Conservation (phyloP, 2,113 vertebrate genomes). For the Brachionichthys hirsutus region DNA sequence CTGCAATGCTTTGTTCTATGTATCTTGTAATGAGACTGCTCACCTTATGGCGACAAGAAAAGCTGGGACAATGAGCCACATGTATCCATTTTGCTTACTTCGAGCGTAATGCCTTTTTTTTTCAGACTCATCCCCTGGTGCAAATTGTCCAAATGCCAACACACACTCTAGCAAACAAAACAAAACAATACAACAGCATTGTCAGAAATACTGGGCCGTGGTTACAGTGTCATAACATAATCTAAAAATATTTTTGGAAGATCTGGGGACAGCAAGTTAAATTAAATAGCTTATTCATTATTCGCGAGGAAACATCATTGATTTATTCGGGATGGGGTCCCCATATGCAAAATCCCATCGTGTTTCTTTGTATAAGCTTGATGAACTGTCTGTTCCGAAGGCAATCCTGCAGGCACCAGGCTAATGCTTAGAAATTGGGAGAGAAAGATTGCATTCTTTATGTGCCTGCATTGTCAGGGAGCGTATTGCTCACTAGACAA, state of each 20-base stretch:
- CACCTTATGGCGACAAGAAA: too few relatives aligned
- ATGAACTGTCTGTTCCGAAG: slow-evolving; percentile 13
- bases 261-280: slow-evolving; percentile 4
- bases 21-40: too few relatives aligned
- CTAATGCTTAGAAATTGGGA: slow-evolving; percentile 18
- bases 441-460: slow-evolving; percentile 16
- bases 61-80: too few relatives aligned
- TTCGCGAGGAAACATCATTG: slow-evolving; percentile 9
- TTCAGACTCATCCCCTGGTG: slow-evolving; percentile 11
- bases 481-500: background rate
- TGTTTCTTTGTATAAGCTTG: background rate
- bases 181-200: slow-evolving; percentile 30
- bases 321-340: slow-evolving; percentile 4
- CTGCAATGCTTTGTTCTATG: too few relatives aligned
- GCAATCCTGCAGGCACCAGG: slow-evolving; percentile 1
- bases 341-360: background rate
- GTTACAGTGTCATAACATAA: background rate
- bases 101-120: background rate
- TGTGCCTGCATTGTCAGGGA: slow-evolving; percentile 10
- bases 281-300: slow-evolving; percentile 32
- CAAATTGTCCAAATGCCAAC: slow-evolving; percentile 39
- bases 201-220: slow-evolving; percentile 15
- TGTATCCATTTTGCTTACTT: too few relatives aligned
- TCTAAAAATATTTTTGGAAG: slow-evolving; percentile 33
- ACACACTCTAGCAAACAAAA: slow-evolving; percentile 17